These are phyloP conservation scores for Heliconius charithonia DNA, from an alignment of 2,888 invertebrate species.

Conservation along the genomic window DNA sequence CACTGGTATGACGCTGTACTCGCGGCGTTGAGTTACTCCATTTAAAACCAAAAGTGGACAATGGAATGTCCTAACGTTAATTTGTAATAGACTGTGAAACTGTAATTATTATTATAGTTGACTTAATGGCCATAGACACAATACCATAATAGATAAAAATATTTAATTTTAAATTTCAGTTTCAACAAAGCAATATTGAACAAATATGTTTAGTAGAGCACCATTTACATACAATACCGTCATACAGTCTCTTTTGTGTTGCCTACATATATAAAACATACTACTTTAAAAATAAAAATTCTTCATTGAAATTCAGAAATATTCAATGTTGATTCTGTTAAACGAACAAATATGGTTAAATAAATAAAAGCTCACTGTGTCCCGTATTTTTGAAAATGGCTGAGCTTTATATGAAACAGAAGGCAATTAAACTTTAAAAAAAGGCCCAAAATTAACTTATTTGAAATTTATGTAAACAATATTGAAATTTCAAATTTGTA, in stretches of 20 bases:
- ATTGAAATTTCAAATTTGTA: background rate
- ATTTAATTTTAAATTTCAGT: background rate
- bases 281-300: constrained; percentile 17
- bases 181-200: background rate
- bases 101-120: no score
- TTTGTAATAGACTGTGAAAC: no score
- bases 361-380: constrained; percentile 10
- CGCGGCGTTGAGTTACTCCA: no score
- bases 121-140: no score
- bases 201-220: background rate
- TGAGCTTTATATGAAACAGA: background rate
- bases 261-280: background rate
- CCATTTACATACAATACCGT: background rate
- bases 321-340: constrained; percentile 22
- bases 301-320: constrained; percentile 22
- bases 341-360: constrained; percentile 28
- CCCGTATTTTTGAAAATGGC: constrained; percentile 4
- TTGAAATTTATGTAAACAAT: background rate
- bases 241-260: background rate
- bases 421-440: constrained; percentile 4
- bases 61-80: no score
- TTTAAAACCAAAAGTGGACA: no score
- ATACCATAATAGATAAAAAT: no score
- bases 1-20: no score
- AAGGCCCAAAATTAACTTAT: background rate